Base-by-base conservation (phyloP, 2,888 invertebrate species). In the Epicampocera succincta region DNA sequence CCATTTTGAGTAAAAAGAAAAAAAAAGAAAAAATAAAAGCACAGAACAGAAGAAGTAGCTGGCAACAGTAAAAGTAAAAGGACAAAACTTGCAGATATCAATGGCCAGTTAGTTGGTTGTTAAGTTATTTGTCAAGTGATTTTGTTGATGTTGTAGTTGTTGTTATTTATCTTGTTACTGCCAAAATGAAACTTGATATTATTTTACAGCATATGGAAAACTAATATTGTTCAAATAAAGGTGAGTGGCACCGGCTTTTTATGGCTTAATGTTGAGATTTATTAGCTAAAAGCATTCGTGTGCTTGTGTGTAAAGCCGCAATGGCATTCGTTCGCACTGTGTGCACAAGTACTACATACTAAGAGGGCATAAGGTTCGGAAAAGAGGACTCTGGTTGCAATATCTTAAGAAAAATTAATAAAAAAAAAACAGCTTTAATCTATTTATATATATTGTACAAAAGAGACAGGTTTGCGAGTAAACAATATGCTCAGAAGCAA, bases 11-110 rank as follows among this genome's bases (percentile, higher is more conserved):
- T n/a, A n/a, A n/a, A n/a, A n/a, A 86, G 86, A 86, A 85, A 50
- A 29, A 15, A 25, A 21, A 12, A 17, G 21, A 15, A 17, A 3
- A 44, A 25, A 38, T 13, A 65, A 11, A 17, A 40, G 52, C 4
- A 19, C 19, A 9, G 12, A 4, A 48, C 9, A 15, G 25, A 5
- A 25, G 25, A 25, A 5, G 2, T 2, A 25, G 25, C 2, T 11
- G 87, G 85, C 85, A 13, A 25, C 2, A 8, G 15, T 15, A 25
- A 5, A 42, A 25, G 25, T 21, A 42, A 42, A 17, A 42, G 50
- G 21, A 38, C n/a, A n/a, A 17, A 50, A 50, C 19, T 29, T 33
- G 17, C 17, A 48, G 9, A 33, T 86, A 89, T 88, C 86, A 87
- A 86, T 87, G 85, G 83, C 73, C 81, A 69, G 72, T 40, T 60